Base-by-base conservation (phyloP, 2,113 vertebrate species). In the Epinephelus cyanopodus region DNA sequence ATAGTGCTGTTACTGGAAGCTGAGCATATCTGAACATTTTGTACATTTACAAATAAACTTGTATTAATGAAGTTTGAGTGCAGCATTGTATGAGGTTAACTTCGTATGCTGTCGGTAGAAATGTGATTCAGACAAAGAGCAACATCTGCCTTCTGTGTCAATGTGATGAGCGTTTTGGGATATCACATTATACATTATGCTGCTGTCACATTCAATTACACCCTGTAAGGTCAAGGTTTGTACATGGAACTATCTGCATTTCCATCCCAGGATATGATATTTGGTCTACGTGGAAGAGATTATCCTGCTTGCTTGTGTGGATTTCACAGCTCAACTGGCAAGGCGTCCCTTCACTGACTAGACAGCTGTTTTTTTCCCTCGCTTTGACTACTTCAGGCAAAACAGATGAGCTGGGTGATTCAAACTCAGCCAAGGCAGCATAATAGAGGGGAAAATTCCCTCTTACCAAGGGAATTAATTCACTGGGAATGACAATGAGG, bases 311-410 rank as follows among this genome's bases (percentile, higher is more conserved):
- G 85, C 78, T 90, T 92, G 85, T 88, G 89, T 87, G 84, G 85
- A 89, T 92, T 93, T 93, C 87, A 93, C 89, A 91, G 91, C 88
- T 92, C 85, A 89, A 80, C 84, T 90, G 87, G 83, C 80, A 79
- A 91, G 63, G 58, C 83, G 47, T 81, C 75, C 60, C 77, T 88
- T 91, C 82, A 78, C 84, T 72, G 77, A 87, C 87, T 76, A 89
- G 89, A 88, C 89, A 92, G 88, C 90, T 88, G 93, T 91, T 90
- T 82, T 66, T 71, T 29, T 62, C 7, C 58, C 53, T 77, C 53
- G 25, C 72, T 85, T 88, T 88, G 63, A 87, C 85, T 88, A 86
- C 90, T 84, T 87, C 81, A 78, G 83, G 90, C 86, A 71, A 92
- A 89, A 88, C 80, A 91, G 77, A 92, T 86, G 87, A 92, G 82